Evolutionary conservation across 1,140 invertebrate species (phyloP), one percentile per base, ranked within the genome.

Genomic region (Drosophila auraria): DNA sequence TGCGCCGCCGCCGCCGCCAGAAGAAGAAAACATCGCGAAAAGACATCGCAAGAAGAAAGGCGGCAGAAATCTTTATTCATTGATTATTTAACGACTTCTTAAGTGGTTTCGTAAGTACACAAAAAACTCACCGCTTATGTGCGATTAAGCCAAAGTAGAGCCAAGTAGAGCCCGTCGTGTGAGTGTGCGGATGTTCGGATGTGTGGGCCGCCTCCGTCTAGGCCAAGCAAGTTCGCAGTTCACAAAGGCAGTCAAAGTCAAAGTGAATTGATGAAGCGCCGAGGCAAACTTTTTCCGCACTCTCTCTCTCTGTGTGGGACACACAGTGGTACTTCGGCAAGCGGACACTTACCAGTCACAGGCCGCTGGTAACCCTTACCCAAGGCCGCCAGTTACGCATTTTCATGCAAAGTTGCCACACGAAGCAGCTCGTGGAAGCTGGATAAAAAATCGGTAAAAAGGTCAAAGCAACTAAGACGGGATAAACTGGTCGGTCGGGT

Each of bases 31-130:
- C 69, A 72, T 38, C 57, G 61, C 76, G 61, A 27, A 56, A 56
- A 64, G 47, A 49, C 59, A 20, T 20, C 20, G 20, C 20, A 60
- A 58, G 66, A 60, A 58, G 66, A 65, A 54, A 51, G 60, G 33
- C 66, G 51, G 63, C 40, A 45, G 73, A 84, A 90, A 89, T 90
- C 86, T 91, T 84, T 82, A 83, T 91, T 87, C 91, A 92, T 92
- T 92, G 91, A 92, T 92, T 92, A 92, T 92, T 92, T 92, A 92
- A 92, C 91, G 91, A 92, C 83, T 92, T 92, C 90, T 92, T 92
- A 92, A 92, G 91, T 92, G 91, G 91, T 92, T 92, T 79, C 91
- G 73, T 92, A 86, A 87, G 82, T 90, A 91, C 69, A 78, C 69
- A 82, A 80, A 89, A 89, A 89, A 86, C 71, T 84, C 78, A 65